Evolutionary conservation across 2,888 invertebrate genomes (phyloP), one percentile per base, ranked within the genome.

Genomic region (Dolichomitus sp.): DNA sequence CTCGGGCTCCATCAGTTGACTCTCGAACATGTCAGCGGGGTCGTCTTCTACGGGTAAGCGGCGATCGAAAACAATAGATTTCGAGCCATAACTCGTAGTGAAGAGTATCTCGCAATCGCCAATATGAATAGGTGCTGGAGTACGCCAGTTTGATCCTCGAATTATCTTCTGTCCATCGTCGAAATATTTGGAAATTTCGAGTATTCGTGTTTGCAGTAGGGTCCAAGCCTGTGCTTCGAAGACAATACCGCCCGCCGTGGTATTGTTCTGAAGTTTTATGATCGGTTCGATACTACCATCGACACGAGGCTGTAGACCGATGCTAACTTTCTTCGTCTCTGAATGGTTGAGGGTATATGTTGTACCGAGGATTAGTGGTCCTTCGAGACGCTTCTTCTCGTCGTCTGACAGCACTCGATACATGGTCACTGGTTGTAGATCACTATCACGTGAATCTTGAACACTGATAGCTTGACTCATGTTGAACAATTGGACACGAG

Each of bases 261-360:
- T 23, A 52, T 52, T 23, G 19, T 50, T 33, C 7, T 33, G 33
- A 33, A 33, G 33, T 33, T 33, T 33, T 33, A 33, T 33, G 33
- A 33, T 7, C 33, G 33, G 33, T 33, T 33, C 2, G 33, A 33
- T 33, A 33, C 2, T 33, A 19, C 42, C 42, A 4, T 33, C 33
- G 33, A 4, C 33, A 6, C 33, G 7, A 0, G 33, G 17, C 42
- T 65, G 63, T 3, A 54, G 37, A 7, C 69, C 69, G 6, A 40
- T 37, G 37, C 33, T 33, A 33, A 33, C 33, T 33, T 33, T 69
- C 40, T 69, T 69, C 1, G 52, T 69, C 52, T 69, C 69, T 0
- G 52, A 69, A 0, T 37, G 17, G 40, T 69, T 69, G 40, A 69
- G 54, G 1, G 37, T 52, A 12, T 69, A 69, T 19, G 69, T 37